Conservation (phyloP, 2,113 vertebrate species). For the Columba livia region DNA sequence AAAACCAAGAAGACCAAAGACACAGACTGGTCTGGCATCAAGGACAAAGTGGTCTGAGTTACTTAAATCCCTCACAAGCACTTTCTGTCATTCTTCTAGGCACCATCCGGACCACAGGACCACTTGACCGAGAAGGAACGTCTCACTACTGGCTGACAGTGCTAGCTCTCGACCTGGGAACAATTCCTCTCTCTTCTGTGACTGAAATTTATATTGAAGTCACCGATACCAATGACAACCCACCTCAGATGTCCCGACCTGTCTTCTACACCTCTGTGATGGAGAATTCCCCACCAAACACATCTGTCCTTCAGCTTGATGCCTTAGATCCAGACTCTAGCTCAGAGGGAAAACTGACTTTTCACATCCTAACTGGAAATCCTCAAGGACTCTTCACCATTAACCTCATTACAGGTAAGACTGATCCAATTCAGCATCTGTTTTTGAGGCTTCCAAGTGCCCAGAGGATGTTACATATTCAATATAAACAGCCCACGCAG, state of each 20-base stretch:
- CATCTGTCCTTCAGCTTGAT: constrained; percentile 81
- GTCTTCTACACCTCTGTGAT: constrained; percentile 86
- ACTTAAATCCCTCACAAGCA: not conserved
- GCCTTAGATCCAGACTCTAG: constrained; percentile 85
- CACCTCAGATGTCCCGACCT: constrained; percentile 86
- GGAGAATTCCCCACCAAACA: constrained; percentile 83
- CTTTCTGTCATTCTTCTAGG: constrained; percentile 74
- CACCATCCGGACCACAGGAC: constrained; percentile 80
- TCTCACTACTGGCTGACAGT: constrained; percentile 93
- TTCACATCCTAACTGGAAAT: constrained; percentile 85
- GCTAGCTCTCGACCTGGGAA: constrained; percentile 86
- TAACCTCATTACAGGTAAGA: constrained; percentile 86
- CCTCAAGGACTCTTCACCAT: constrained; percentile 82
- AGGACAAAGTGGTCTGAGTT: not conserved
- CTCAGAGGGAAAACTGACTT: constrained; percentile 87
- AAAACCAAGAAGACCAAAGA: not conserved
- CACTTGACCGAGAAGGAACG: constrained; percentile 83
- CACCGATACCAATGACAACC: constrained; percentile 91
- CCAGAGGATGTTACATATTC: constrained; percentile 1
- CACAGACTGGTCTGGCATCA: not conserved
- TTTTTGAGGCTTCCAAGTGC: constrained; percentile 5
- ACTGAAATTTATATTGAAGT: constrained; percentile 94
- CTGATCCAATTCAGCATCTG: not conserved
- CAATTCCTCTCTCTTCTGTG: constrained; percentile 82
- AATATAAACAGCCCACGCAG: not conserved